phyloP scores from a whole-genome alignment of 1,140 invertebrate species.

The Rhagoletis zephyria region DNA sequence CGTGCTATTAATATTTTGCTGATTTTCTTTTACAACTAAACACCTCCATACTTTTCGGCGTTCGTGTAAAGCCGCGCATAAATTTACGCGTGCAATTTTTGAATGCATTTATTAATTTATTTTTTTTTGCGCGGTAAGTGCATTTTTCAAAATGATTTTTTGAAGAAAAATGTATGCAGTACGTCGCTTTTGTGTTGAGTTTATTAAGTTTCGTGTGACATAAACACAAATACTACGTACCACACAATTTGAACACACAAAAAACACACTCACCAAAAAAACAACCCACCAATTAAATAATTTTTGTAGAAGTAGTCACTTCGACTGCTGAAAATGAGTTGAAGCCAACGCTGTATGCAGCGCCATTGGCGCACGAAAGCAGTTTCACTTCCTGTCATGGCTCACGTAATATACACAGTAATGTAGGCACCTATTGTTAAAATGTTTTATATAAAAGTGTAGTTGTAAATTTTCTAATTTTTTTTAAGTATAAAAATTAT shows the following conservation, averaged over 20 bases:
- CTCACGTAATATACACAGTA: slow-evolving; percentile 61
- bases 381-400: slow-evolving; percentile 78
- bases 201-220: neutral
- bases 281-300: slow-evolving; percentile 27
- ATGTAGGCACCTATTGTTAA: neutral
- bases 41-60: neutral
- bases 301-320: neutral
- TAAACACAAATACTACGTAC: neutral
- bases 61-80: neutral
- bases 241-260: neutral
- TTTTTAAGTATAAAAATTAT: neutral
- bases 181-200: neutral
- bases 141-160: slow-evolving; percentile 23
- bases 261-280: neutral
- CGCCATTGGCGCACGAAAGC: slow-evolving; percentile 75
- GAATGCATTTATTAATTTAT: neutral
- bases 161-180: slow-evolving; percentile 6
- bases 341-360: slow-evolving; percentile 59
- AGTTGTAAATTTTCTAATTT: neutral
- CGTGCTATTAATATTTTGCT: too few species aligned
- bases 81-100: neutral
- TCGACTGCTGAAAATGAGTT: neutral
- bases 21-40: neutral
- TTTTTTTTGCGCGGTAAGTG: slow-evolving; percentile 20
- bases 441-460: neutral